Evolutionary conservation across 2,113 vertebrate species (phyloP).

Genomic region (Entomyzon cyanotis): DNA sequence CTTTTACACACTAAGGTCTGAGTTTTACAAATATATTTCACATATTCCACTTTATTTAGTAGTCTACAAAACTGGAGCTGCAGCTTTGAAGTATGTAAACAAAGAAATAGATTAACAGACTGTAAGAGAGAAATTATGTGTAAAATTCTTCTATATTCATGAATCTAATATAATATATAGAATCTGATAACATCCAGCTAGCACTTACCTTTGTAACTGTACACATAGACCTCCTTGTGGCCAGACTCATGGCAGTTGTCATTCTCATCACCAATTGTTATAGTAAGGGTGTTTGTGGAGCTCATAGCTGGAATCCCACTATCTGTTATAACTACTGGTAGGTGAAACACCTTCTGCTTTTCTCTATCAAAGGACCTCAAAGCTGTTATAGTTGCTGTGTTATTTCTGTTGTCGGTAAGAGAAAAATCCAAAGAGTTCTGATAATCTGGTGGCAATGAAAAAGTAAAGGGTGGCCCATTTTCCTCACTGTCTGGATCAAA

Average conservation of each 20-base stretch:
- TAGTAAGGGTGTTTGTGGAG: conserved; percentile 82
- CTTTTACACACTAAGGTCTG: background rate
- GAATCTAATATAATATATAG: background rate
- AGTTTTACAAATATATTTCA: background rate
- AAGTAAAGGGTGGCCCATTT: conserved; percentile 85
- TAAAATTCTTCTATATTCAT: background rate
- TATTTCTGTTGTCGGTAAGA: conserved; percentile 85
- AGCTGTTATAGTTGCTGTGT: conserved; percentile 83
- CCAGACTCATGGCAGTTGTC: conserved; percentile 84
- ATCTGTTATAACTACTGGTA: conserved; percentile 85
- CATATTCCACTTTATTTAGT: background rate
- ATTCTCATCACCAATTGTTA: conserved; percentile 88
- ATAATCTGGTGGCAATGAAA: conserved; percentile 75
- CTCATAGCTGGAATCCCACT: conserved; percentile 83
- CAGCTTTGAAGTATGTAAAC: background rate
- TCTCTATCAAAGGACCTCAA: conserved; percentile 87
- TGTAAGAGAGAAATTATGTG: background rate
- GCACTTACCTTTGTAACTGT: conserved; percentile 79
- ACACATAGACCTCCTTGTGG: conserved; percentile 84
- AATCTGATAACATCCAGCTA: background rate
- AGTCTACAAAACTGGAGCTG: background rate
- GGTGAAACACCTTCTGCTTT: conserved; percentile 81
- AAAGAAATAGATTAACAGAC: background rate
- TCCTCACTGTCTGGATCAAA: conserved; percentile 80
- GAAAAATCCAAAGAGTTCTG: conserved; percentile 81